Evolutionary conservation across 2,113 vertebrate species (phyloP).

Genomic region (Hemiscyllium ocellatum): DNA sequence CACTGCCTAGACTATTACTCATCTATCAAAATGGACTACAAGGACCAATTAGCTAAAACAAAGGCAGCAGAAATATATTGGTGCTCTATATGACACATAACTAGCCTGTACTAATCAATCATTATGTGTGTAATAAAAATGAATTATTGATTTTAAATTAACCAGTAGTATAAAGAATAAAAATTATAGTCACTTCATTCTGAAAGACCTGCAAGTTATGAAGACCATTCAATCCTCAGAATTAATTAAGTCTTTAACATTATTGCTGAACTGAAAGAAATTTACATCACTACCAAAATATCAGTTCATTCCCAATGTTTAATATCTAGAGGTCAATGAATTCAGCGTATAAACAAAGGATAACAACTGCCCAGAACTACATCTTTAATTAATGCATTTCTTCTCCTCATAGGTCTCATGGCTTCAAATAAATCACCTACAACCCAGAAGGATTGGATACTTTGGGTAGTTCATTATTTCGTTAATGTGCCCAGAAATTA

Average conservation of each 20-base stretch:
- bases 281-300: background rate
- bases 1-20: background rate
- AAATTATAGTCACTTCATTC: slow-evolving; percentile 16
- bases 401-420: background rate
- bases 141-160: slow-evolving; percentile 38
- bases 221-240: background rate
- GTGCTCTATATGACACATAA: background rate
- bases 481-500: slow-evolving; percentile 9
- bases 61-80: slow-evolving; percentile 27
- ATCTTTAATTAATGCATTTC: slow-evolving; percentile 18
- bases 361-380: background rate
- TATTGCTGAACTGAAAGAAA: background rate
- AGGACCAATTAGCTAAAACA: slow-evolving; percentile 36
- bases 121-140: slow-evolving; percentile 21
- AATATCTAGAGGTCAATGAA: slow-evolving; percentile 23
- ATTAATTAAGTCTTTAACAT: slow-evolving; percentile 22
- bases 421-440: background rate
- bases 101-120: slow-evolving; percentile 2
- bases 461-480: background rate
- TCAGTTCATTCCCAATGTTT: background rate
- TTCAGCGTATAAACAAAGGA: slow-evolving; percentile 17
- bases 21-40: slow-evolving; percentile 5
- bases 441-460: background rate
- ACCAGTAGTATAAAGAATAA: slow-evolving; percentile 9
- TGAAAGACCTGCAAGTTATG: slow-evolving; percentile 1